phyloP scores from a whole-genome alignment of 2,888 invertebrate genomes.

The Zhuqinia jingwanae region DNA sequence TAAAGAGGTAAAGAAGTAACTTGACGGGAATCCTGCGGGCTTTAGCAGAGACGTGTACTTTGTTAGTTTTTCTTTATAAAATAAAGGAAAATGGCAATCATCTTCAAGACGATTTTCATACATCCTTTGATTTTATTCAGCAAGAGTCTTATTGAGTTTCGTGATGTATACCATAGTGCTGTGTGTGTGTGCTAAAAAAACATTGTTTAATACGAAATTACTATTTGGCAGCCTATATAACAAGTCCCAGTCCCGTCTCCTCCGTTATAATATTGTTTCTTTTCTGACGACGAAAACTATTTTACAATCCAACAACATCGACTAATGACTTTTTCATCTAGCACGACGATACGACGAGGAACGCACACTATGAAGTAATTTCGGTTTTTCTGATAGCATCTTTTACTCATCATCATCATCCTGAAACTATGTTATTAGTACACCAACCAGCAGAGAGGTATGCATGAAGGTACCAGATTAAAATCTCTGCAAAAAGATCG shows the following conservation, averaged over 20 bases:
- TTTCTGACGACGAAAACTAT: conserved; percentile 33
- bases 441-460: conserved; percentile 4
- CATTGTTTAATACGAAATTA: too few species aligned
- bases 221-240: too few species aligned
- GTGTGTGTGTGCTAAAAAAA: conserved; percentile 6
- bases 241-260: too few species aligned
- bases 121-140: conserved; percentile 13
- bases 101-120: conserved; percentile 18
- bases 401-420: conserved; percentile 38
- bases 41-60: conserved; percentile 33
- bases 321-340: conserved; percentile 16
- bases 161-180: conserved; percentile 16
- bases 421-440: conserved; percentile 35
- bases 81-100: conserved; percentile 5
- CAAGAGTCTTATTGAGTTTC: conserved; percentile 12
- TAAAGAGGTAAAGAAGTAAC: neutral
- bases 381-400: conserved; percentile 24
- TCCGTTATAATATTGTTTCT: too few species aligned
- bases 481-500: conserved; percentile 62
- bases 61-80: neutral
- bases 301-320: neutral
- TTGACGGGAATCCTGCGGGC: conserved; percentile 35
- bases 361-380: conserved; percentile 19
- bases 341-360: conserved; percentile 38
- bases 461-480: conserved; percentile 57